Evolutionary conservation across 2,888 invertebrate species (phyloP).

Genomic region (Psylliodes chrysocephalus): DNA sequence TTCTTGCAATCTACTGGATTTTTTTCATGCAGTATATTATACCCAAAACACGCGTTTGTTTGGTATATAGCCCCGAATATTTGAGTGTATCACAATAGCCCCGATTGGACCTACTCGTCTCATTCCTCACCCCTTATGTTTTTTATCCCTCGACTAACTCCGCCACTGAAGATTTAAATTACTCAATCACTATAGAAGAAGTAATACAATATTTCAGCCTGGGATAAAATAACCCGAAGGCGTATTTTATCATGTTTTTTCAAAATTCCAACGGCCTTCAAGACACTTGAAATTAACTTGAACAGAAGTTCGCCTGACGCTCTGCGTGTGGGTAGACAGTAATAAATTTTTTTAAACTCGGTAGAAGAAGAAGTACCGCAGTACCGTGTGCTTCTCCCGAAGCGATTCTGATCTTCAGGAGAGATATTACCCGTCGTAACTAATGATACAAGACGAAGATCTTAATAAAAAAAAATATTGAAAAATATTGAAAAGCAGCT

Average conservation of each 20-base stretch:
- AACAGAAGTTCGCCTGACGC: slow-evolving; percentile 27
- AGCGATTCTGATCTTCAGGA: slow-evolving; percentile 1
- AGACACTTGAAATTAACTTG: slow-evolving; percentile 28
- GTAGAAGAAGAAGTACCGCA: slow-evolving; percentile 4
- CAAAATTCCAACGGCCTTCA: slow-evolving; percentile 19
- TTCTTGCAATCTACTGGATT: too few relatives aligned
- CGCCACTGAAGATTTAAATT: background rate
- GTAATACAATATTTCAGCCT: slow-evolving; percentile 21
- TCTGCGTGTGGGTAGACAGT: slow-evolving; percentile 15
- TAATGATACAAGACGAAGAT: background rate
- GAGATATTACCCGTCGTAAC: slow-evolving; percentile 4
- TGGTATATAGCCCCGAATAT: too few relatives aligned
- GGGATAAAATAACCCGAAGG: slow-evolving; percentile 20
- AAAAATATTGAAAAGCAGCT: too few relatives aligned
- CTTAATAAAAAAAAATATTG: background rate
- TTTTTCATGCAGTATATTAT: too few relatives aligned
- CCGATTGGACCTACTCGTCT: too few relatives aligned
- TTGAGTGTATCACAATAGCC: too few relatives aligned
- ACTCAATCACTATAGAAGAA: slow-evolving; percentile 4
- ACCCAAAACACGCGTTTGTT: too few relatives aligned
- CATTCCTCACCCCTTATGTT: too few relatives aligned
- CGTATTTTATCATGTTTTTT: slow-evolving; percentile 33
- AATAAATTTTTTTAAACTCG: slow-evolving; percentile 24
- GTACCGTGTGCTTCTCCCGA: slow-evolving; percentile 2
- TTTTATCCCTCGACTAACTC: background rate